Conservation (phyloP, 2,797 vertebrate genomes). For the Notolabrus celidotus region DNA sequence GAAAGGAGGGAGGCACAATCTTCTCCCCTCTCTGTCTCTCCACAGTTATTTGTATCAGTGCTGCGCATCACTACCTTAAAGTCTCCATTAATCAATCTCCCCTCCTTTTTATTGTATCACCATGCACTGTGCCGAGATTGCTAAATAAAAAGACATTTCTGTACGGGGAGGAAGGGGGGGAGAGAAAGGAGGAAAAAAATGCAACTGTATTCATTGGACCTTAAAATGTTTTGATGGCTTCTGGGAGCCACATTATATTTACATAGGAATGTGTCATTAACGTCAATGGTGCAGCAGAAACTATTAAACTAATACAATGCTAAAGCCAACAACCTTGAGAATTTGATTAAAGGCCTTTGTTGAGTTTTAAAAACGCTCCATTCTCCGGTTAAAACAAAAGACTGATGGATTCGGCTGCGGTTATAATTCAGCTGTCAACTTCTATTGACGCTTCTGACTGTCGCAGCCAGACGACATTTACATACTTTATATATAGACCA, state of each 20-base stretch:
- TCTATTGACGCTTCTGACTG: constrained; percentile 89
- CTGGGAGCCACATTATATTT: constrained; percentile 92
- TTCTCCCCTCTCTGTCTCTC: constrained; percentile 72
- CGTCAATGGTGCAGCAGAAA: constrained; percentile 96
- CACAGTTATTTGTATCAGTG: constrained; percentile 85
- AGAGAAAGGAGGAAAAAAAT: constrained; percentile 82
- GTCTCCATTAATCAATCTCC: constrained; percentile 89
- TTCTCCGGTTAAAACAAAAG: constrained; percentile 91
- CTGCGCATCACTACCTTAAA: constrained; percentile 88
- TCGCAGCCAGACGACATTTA: constrained; percentile 87
- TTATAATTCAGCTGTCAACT: constrained; percentile 92
- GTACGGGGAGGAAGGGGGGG: constrained; percentile 55
- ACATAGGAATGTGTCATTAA: constrained; percentile 97
- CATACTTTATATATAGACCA: constrained; percentile 90
- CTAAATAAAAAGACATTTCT: constrained; percentile 93
- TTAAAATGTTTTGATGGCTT: constrained; percentile 97
- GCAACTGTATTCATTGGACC: constrained; percentile 96
- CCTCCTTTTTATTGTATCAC: constrained; percentile 87
- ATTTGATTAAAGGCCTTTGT: constrained; percentile 98
- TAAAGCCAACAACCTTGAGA: constrained; percentile 96
- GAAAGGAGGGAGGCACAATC: constrained; percentile 51
- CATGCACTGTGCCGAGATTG: constrained; percentile 84
- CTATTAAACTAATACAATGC: constrained; percentile 98
- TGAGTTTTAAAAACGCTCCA: constrained; percentile 92
- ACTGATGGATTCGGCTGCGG: constrained; percentile 88